phyloP scores from a whole-genome alignment of 2,113 vertebrate genomes.

The Probosciger aterrimus region DNA sequence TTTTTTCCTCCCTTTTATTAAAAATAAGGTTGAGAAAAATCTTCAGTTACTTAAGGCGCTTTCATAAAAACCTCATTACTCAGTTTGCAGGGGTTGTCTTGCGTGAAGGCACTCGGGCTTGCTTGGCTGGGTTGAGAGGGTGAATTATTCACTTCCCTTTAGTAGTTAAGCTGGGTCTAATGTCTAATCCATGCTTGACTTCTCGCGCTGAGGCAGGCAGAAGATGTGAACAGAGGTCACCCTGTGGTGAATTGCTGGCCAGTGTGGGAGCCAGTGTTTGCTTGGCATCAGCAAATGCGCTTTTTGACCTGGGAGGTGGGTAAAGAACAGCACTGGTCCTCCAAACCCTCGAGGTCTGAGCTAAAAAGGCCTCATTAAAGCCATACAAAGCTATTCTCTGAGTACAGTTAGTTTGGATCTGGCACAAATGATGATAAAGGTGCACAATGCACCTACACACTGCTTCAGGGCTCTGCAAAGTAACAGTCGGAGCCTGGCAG shows the following conservation, averaged over 20 bases:
- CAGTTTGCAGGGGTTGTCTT: background rate
- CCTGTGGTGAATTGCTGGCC: background rate
- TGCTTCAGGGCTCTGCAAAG: background rate
- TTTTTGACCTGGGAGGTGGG: background rate
- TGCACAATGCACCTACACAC: background rate
- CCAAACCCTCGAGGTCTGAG: background rate
- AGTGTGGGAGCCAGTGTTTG: background rate
- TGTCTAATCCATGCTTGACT: background rate
- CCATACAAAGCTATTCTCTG: rapidly evolving
- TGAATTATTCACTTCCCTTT: background rate
- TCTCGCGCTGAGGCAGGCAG: background rate
- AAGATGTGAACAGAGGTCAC: background rate
- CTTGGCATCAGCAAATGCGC: background rate
- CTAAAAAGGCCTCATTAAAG: background rate
- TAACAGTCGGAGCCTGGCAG: background rate
- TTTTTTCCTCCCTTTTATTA: background rate
- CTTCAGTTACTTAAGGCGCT: slow-evolving; percentile 20
- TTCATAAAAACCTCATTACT: background rate
- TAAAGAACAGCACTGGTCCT: background rate
- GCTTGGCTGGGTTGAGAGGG: background rate
- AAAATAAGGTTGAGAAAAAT: background rate
- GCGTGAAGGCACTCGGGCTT: background rate
- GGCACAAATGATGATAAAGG: background rate
- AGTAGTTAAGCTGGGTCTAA: background rate
- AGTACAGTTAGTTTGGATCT: background rate